Conservation (phyloP, 2,888 invertebrate genomes). For the Rugalucina vietnamica region DNA sequence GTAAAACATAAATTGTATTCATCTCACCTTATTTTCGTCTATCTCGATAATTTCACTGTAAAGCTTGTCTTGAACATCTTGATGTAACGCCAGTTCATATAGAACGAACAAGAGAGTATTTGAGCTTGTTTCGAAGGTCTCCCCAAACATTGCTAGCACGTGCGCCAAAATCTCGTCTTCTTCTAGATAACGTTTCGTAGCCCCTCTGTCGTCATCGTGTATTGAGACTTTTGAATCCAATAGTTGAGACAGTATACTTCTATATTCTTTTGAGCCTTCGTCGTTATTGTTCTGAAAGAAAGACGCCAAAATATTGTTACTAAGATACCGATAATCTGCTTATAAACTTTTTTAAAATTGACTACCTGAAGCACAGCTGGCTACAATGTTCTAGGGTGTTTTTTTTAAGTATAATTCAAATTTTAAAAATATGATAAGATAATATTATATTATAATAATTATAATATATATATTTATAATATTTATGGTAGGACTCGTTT, state of each 20-base stretch:
- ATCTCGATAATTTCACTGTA: slow-evolving; percentile 36
- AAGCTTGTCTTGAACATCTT: slow-evolving; percentile 38
- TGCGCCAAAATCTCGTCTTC: slow-evolving; percentile 64
- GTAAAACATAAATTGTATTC: neutral
- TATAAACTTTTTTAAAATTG: too few species aligned
- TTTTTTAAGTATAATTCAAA: too few species aligned
- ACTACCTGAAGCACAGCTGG: too few species aligned
- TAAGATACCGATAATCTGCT: too few species aligned
- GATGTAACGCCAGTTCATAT: slow-evolving; percentile 53
- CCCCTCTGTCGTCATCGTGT: slow-evolving; percentile 57
- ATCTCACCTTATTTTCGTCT: neutral
- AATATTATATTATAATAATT: too few species aligned
- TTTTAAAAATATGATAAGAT: too few species aligned
- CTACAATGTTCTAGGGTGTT: too few species aligned
- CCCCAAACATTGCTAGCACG: slow-evolving; percentile 40
- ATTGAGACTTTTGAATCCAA: slow-evolving; percentile 33
- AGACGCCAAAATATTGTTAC: too few species aligned
- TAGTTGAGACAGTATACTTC: slow-evolving; percentile 52
- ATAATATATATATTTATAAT: too few species aligned
- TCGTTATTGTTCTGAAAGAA: slow-evolving; percentile 47
- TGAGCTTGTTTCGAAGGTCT: slow-evolving; percentile 43
- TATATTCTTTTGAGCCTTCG: slow-evolving; percentile 11
- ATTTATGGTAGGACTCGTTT: too few species aligned
- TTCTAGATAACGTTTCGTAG: slow-evolving; percentile 44
- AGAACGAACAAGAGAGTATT: slow-evolving; percentile 43